Evolutionary conservation across 2,797 vertebrate genomes (phyloP).

Genomic region (Psittacula derbiana): DNA sequence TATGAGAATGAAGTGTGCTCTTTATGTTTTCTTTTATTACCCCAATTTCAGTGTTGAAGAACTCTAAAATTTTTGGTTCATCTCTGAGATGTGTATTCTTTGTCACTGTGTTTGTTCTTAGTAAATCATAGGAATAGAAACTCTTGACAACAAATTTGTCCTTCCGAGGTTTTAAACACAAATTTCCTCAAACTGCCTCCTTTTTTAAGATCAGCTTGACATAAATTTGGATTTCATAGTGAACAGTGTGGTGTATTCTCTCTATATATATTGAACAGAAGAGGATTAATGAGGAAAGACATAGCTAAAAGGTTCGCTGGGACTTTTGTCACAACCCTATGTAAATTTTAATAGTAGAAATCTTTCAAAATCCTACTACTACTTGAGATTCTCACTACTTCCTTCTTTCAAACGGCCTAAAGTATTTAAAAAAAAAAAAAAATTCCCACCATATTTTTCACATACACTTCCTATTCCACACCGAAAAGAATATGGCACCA

Average conservation of each 20-base stretch:
- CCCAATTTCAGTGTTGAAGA: background rate
- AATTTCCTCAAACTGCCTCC: background rate
- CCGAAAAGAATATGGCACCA: background rate
- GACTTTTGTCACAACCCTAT: background rate
- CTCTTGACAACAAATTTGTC: background rate
- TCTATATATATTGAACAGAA: background rate
- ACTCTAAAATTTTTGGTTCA: background rate
- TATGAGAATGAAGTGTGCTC: background rate
- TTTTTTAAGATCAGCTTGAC: background rate
- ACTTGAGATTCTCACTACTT: background rate
- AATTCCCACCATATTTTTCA: background rate
- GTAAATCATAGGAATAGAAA: background rate
- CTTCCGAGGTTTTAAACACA: background rate
- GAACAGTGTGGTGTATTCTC: background rate
- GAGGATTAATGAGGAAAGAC: background rate
- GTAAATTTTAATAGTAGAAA: background rate
- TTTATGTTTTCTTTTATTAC: background rate
- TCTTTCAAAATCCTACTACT: background rate
- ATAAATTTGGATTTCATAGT: background rate
- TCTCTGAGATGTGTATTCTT: background rate
- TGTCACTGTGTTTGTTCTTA: background rate
- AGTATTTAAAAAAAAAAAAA: background rate
- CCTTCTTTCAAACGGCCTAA: background rate
- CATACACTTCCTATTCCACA: background rate
- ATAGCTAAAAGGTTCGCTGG: background rate